Base-by-base conservation (phyloP, 2,888 invertebrate species). In the Romanomermis culicivorax region DNA sequence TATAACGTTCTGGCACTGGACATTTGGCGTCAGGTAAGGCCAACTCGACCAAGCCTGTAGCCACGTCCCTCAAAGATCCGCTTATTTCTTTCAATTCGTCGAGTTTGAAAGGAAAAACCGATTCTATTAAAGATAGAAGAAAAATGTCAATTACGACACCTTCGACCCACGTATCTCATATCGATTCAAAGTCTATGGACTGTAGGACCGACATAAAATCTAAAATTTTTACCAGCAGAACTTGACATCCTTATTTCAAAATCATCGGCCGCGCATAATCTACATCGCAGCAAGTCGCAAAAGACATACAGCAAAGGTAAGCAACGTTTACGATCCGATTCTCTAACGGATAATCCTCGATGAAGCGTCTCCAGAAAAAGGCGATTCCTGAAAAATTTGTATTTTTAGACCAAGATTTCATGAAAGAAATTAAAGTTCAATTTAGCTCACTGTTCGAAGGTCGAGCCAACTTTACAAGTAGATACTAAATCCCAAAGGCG, bases 181-280 rank as follows among this genome's bases (percentile, higher is more conserved):
- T n/a, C n/a, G n/a, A n/a, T n/a, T n/a, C n/a, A n/a, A n/a, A n/a
- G n/a, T n/a, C n/a, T n/a, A n/a, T n/a, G n/a, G n/a, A n/a, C n/a
- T n/a, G n/a, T n/a, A n/a, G n/a, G n/a, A n/a, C n/a, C n/a, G n/a
- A n/a, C n/a, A n/a, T n/a, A n/a, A n/a, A n/a, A n/a, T n/a, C n/a
- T n/a, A n/a, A n/a, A n/a, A n/a, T n/a, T n/a, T n/a, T n/a, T n/a
- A n/a, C n/a, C n/a, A n/a, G n/a, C n/a, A n/a, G n/a, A n/a, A n/a
- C n/a, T n/a, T n/a, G n/a, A n/a, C n/a, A n/a, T n/a, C n/a, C n/a
- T n/a, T n/a, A 36, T 17, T 36, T 36, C 36, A 11, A 17, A 36
- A 36, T 87, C 87, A 63, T 87, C 85, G 29, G 87, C 69, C 0
- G 86, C 85, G 0, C 83, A 80, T 51, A 87, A 77, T 2, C 85